Evolutionary conservation across 2,888 invertebrate species (phyloP).

Genomic region (Bruchidius siliquastri): DNA sequence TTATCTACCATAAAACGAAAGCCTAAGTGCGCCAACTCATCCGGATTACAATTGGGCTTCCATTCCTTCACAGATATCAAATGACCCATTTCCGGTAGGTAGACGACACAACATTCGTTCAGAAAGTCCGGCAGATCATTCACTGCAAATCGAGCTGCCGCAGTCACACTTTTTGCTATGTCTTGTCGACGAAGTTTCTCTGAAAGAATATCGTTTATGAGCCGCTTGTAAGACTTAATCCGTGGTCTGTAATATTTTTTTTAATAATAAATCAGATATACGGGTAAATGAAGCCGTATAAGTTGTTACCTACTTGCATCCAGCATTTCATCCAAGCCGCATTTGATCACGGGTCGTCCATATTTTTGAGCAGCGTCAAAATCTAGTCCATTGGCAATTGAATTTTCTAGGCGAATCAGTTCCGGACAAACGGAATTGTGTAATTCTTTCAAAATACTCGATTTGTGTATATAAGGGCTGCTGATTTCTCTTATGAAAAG

Average conservation of each 20-base stretch:
- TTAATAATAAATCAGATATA: too few relatives aligned
- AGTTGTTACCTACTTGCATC: slow-evolving; percentile 66
- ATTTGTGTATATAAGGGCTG: slow-evolving; percentile 48
- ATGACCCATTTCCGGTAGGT: slow-evolving; percentile 74
- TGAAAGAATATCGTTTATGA: slow-evolving; percentile 37
- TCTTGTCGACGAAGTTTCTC: slow-evolving; percentile 66
- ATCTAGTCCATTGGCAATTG: slow-evolving; percentile 70
- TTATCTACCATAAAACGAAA: slow-evolving; percentile 76
- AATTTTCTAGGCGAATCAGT: slow-evolving; percentile 57
- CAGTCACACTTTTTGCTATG: slow-evolving; percentile 67
- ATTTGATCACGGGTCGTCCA: slow-evolving; percentile 68
- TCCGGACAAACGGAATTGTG: slow-evolving; percentile 51
- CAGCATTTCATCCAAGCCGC: slow-evolving; percentile 68
- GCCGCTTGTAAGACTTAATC: too few relatives aligned
- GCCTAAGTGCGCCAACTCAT: slow-evolving; percentile 58
- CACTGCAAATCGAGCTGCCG: slow-evolving; percentile 67
- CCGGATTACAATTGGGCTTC: slow-evolving; percentile 52
- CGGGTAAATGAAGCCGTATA: too few relatives aligned
- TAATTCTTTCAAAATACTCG: slow-evolving; percentile 53
- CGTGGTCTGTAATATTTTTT: too few relatives aligned
- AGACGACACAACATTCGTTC: slow-evolving; percentile 62
- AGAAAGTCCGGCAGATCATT: slow-evolving; percentile 63
- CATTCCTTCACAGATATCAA: slow-evolving; percentile 70
- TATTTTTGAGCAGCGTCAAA: slow-evolving; percentile 49
- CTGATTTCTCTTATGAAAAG: slow-evolving; percentile 65